phyloP scores from a whole-genome alignment of 1,140 invertebrate genomes.

The Hermetia illucens region DNA sequence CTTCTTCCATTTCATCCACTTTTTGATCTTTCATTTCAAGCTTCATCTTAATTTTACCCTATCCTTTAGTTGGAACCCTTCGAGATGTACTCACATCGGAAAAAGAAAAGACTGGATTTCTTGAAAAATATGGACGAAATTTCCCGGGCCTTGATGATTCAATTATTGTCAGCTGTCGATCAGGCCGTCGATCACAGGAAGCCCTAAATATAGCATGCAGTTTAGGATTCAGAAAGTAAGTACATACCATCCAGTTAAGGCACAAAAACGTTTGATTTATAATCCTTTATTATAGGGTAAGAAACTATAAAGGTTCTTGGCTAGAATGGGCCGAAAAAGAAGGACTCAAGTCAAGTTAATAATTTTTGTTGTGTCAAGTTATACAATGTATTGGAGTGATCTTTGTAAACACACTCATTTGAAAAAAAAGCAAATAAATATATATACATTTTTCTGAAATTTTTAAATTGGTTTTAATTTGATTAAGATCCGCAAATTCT shows the following conservation, averaged over 20 bases:
- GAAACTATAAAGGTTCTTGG: constrained; percentile 80
- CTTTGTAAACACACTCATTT: neutral
- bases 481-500: neutral
- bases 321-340: constrained; percentile 42
- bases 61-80: neutral
- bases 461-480: neutral
- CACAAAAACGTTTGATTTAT: too few relatives aligned
- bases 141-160: neutral
- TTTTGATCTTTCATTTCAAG: too few relatives aligned
- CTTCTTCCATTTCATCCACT: too few relatives aligned
- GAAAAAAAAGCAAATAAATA: neutral
- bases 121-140: neutral
- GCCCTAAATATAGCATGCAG: neutral
- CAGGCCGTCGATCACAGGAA: neutral
- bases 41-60: neutral
- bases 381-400: neutral
- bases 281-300: constrained; percentile 58
- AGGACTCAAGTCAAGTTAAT: neutral
- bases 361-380: neutral
- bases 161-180: neutral
- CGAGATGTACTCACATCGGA: neutral
- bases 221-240: neutral
- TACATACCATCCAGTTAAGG: too few relatives aligned
- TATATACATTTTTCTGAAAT: neutral
- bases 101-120: neutral